Conservation (phyloP, 2,888 invertebrate species). For the Therioaphis trifolii region DNA sequence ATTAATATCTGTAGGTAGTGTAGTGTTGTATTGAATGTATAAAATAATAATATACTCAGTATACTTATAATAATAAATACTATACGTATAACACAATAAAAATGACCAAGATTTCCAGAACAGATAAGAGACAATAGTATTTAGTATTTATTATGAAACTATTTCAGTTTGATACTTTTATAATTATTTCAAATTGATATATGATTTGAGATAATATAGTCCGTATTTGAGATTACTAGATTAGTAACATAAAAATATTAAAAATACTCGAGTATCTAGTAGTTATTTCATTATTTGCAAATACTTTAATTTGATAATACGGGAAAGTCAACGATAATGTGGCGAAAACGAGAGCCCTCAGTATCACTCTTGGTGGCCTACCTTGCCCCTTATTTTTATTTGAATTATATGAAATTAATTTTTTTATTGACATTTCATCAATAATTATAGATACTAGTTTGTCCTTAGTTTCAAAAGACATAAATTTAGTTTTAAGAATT, state of each 20-base stretch:
- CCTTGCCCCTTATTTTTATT: too few species aligned
- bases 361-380: too few species aligned
- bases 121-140: slow-evolving; percentile 16
- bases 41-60: not conserved
- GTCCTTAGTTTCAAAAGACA: not conserved
- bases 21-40: slow-evolving; percentile 8
- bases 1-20: too few species aligned
- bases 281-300: not conserved
- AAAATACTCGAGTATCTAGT: not conserved
- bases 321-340: too few species aligned
- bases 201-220: slow-evolving; percentile 10
- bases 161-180: too few species aligned
- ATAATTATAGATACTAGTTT: not conserved
- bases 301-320: too few species aligned
- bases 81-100: not conserved
- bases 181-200: not conserved
- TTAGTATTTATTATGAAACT: too few species aligned
- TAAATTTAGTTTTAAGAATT: not conserved
- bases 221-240: slow-evolving; percentile 13
- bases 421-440: not conserved
- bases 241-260: not conserved
- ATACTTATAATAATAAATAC: not conserved
- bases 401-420: not conserved
- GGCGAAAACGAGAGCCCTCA: too few species aligned
- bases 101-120: slow-evolving; percentile 5